A percentile compares a stretch with the other conserved stretches of the same genome.
These are phyloP conservation scores for Eriocheir sinensis DNA, from an alignment of 1,140 invertebrate genomes.

Conservation along the genomic window DNA sequence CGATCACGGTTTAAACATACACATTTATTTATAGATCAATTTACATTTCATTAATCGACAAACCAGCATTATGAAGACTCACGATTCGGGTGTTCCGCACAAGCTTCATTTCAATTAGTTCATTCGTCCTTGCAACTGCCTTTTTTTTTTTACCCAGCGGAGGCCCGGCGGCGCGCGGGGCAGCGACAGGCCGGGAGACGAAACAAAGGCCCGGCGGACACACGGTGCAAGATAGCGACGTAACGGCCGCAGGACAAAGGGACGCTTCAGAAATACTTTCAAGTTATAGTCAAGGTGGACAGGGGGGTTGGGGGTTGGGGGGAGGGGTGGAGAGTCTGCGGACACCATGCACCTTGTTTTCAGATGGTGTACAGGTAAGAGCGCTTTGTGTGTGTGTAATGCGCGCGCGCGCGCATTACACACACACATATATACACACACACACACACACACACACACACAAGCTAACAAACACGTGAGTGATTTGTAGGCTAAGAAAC, in stretches of 20 bases:
- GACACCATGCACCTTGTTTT: no score
- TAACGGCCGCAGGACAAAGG: slow-evolving; percentile 10
- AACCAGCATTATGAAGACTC: background rate
- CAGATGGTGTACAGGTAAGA: no score
- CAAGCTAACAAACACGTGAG: background rate
- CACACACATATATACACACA: background rate
- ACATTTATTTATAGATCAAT: no score
- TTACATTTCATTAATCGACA: no score
- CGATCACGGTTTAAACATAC: no score
- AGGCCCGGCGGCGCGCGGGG: background rate
- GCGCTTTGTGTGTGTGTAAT: no score
- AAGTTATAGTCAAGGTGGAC: slow-evolving; percentile 12
- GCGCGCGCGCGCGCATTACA: no score
- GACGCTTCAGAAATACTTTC: background rate
- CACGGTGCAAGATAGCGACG: background rate
- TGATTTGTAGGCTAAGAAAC: background rate
- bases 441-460: slow-evolving; percentile 34
- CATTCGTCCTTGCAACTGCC: background rate
- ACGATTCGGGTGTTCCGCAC: background rate
- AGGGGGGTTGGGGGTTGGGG: background rate
- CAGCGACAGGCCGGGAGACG: background rate
- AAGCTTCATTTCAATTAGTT: background rate
- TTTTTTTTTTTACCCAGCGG: background rate
- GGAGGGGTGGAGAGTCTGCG: no score
- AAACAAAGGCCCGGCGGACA: background rate